phyloP scores from a whole-genome alignment of 2,113 vertebrate genomes.

The Genyomyrus donnyi region DNA sequence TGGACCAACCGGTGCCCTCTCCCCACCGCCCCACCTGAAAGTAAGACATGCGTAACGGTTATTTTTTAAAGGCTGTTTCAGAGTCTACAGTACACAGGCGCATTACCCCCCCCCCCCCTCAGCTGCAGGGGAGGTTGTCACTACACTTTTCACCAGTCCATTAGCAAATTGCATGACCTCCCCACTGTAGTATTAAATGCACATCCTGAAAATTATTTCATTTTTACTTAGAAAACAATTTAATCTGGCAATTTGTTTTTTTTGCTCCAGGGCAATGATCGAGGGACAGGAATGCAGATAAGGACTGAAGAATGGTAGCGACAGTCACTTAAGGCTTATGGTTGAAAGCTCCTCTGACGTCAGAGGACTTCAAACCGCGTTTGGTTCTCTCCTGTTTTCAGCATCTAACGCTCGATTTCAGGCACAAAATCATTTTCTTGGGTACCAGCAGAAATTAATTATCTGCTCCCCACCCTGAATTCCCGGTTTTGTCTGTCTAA shows the following conservation, averaged over 20 bases:
- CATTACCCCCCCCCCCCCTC: constrained; percentile 19
- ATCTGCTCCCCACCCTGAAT: background rate
- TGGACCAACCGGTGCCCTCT: constrained; percentile 36
- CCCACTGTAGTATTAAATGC: constrained; percentile 43
- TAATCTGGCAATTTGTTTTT: constrained; percentile 32
- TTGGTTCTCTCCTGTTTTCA: background rate
- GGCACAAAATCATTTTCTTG: background rate
- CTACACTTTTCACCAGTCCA: constrained; percentile 50
- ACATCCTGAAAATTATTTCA: constrained; percentile 47
- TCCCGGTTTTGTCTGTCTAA: background rate
- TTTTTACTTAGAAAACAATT: constrained; percentile 48
- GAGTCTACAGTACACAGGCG: background rate
- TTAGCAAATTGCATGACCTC: constrained; percentile 61
- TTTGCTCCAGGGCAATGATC: background rate
- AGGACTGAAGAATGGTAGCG: background rate
- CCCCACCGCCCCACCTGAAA: constrained; percentile 39
- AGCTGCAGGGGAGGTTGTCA: constrained; percentile 25
- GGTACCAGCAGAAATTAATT: background rate
- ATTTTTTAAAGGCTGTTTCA: constrained; percentile 27
- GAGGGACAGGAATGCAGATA: background rate
- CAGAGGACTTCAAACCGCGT: background rate
- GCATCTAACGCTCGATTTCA: background rate
- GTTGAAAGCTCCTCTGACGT: background rate
- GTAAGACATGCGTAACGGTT: constrained; percentile 51
- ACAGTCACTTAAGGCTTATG: background rate